phyloP scores from a whole-genome alignment of 1,140 invertebrate genomes.

The Luehdorfia chinensis region DNA sequence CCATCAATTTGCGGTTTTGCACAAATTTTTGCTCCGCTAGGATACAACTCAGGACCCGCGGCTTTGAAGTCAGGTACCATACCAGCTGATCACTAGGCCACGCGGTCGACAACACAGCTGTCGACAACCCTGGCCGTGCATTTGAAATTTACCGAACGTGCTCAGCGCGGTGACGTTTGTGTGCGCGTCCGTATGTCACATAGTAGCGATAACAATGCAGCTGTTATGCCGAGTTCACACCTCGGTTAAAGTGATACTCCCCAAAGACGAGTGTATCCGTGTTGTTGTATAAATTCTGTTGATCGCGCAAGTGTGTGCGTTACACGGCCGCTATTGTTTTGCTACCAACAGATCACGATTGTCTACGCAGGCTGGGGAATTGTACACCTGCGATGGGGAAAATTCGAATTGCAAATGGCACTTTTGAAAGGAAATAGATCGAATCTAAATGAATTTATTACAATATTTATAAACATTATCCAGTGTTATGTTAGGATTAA shows the following conservation, averaged over 20 bases:
- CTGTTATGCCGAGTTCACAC: constrained; percentile 46
- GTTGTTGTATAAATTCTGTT: constrained; percentile 8
- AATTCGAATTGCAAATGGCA: constrained; percentile 28
- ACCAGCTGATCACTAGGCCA: too few relatives aligned
- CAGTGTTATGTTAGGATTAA: too few relatives aligned
- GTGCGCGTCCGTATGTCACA: constrained; percentile 22
- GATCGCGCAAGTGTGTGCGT: constrained; percentile 22
- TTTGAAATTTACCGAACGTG: constrained; percentile 23
- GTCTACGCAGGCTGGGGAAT: constrained; percentile 15
- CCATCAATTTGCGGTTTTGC: too few relatives aligned
- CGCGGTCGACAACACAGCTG: too few relatives aligned
- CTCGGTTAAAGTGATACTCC: constrained; percentile 36
- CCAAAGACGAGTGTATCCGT: constrained; percentile 22
- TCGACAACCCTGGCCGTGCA: constrained; percentile 31
- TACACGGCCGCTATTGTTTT: constrained; percentile 19
- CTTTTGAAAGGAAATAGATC: constrained; percentile 1
- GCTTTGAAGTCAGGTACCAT: too few relatives aligned
- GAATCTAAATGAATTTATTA: too few relatives aligned
- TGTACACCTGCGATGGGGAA: constrained; percentile 1
- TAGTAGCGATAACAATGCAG: constrained; percentile 47
- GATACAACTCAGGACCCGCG: too few relatives aligned
- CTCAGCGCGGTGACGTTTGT: constrained; percentile 8
- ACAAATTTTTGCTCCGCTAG: too few relatives aligned
- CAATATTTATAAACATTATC: too few relatives aligned
- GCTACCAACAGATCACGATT: constrained; percentile 13